Evolutionary conservation across 2,113 vertebrate genomes (phyloP), one percentile per base, ranked within the genome.

Genomic region (Tylochromis polylepis): DNA sequence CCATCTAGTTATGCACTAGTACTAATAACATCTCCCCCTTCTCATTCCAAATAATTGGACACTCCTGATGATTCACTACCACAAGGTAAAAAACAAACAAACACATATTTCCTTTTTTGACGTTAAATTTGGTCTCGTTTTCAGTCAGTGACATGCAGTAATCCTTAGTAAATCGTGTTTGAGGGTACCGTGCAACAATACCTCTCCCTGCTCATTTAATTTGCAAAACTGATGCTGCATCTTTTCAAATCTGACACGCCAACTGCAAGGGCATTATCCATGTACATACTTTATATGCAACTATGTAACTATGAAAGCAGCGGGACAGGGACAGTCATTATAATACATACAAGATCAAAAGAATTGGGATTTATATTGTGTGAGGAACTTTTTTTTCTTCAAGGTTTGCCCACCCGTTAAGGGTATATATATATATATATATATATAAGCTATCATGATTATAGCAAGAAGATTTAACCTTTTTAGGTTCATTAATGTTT

Each of bases 311-410:
- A 22, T 38, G 0, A 65, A 65, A 38, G 60, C 60, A 65, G 20
- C 34, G 1, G 34, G 6, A 65, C 2, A 65, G 38, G 6, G 20
- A 22, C 20, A 67, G 22, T 67, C 20, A 38, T 65, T 65, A 65
- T 38, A 67, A 67, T 38, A 7, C 22, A 38, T 14, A 67, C 4
- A 0, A 67, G 38, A 38, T 65, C 1, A 0, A 1, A 67, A 4
- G 22, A 67, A 18, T 4, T 18, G 27, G 27, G 58, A 60, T 2
- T 22, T 14, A 22, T 67, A 38, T 67, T 67, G 34, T n/a, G 60
- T 65, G 4, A 65, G 20, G 34, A 34, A 34, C 34, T 34, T 34
- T 34, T 34, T 34, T 34, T 34, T 8, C n/a, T n/a, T n/a, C n/a
- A 67, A 67, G 11, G 62, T 38, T 67, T 67, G 34, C 20, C 34